Base-by-base conservation (phyloP, 1,140 invertebrate species). In the Drosophila santomea region DNA sequence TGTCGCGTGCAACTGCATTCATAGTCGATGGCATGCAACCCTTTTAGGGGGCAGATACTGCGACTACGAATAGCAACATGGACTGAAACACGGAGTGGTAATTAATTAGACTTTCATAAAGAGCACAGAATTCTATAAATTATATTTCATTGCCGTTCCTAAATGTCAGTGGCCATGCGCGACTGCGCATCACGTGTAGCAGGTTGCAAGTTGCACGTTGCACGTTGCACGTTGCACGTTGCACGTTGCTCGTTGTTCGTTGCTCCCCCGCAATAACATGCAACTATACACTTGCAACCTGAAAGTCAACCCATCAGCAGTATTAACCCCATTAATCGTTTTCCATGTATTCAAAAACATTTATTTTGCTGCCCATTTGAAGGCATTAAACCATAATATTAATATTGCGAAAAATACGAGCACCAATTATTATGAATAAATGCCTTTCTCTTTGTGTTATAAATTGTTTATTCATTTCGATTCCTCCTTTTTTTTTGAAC, bases 61-160 rank as follows among this genome's bases (percentile, higher is more conserved):
- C 11, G 15, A 43, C 74, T 32, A 8, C 8, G 32, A 32, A 3
- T 32, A 38, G 41, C 50, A 36, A 25, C 60, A 76, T 80, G 77
- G 74, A 47, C 74, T 72, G 68, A 78, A 71, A 88, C 82, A 86
- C 59, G 66, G 62, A 67, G 48, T 68, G 44, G 82, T 86, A 89
- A 88, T 88, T 88, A 88, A 88, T 88, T 89, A 89, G 84, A 74
- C 63, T 79, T 89, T 84, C 84, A 80, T 88, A 89, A 84, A 89
- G 84, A 88, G 83, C 84, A 90, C 85, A 84, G 80, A 89, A 89
- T 89, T 89, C 84, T 89, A 89, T 89, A 89, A 89, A 89, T 89
- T 89, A 89, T 90, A 78, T 90, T 89, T 71, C 77, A 81, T 82
- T 79, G 60, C 63, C 72, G 44, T 56, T 56, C 77, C 74, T 80